A percentile compares a stretch with the other conserved stretches of the same genome.
Evolutionary conservation across 2,797 vertebrate species (phyloP).

Genomic region (Leptoclinus maculatus): DNA sequence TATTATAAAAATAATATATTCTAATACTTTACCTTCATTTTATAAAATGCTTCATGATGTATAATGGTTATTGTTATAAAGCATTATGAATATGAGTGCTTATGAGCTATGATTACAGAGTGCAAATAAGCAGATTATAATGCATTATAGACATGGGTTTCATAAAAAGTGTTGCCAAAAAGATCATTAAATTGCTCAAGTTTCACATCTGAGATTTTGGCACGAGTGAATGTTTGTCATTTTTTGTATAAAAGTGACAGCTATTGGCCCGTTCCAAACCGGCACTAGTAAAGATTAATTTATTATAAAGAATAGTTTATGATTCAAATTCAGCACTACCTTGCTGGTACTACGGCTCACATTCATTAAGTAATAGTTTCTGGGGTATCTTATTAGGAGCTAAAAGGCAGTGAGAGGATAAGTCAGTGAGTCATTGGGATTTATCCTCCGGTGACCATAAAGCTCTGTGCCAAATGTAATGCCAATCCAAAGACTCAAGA

Average conservation of each 20-base stretch:
- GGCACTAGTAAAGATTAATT: neutral
- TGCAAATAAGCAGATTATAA: neutral
- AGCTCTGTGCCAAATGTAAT: conserved; percentile 29
- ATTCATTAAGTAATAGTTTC: neutral
- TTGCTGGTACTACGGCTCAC: neutral
- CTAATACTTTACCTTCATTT: neutral
- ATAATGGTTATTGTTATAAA: neutral
- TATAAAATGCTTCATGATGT: neutral
- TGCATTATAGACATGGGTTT: neutral
- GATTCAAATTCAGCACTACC: neutral
- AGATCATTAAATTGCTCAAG: neutral
- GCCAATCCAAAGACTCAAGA: conserved; percentile 10
- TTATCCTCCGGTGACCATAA: conserved; percentile 24
- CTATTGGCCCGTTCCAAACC: neutral
- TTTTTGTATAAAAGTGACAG: neutral
- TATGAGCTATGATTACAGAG: neutral
- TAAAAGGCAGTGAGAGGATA: neutral
- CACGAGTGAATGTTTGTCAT: neutral
- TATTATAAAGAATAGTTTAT: neutral
- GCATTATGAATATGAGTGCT: neutral
- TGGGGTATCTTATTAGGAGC: neutral
- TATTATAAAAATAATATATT: neutral
- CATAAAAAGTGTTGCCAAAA: neutral
- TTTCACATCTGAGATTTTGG: neutral
- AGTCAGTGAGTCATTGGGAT: conserved; percentile 17